These are phyloP conservation scores for Bryconaethiops microstoma DNA, from an alignment of 2,797 vertebrate genomes.

Conservation along the genomic window DNA sequence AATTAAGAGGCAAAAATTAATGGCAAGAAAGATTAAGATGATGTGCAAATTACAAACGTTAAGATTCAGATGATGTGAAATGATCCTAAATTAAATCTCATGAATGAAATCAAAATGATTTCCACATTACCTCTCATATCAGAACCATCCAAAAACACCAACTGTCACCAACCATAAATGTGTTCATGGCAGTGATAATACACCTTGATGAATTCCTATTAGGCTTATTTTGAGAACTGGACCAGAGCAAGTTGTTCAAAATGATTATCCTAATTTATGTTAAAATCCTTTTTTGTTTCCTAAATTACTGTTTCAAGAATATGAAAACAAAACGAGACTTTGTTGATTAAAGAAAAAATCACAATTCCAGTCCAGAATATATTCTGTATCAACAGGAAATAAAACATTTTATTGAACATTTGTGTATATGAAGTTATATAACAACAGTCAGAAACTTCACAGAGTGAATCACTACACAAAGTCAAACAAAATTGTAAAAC, in stretches of 20 bases:
- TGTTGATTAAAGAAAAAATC: slow-evolving; percentile 34
- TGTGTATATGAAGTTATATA: slow-evolving; percentile 98
- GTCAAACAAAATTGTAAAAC: slow-evolving; percentile 96
- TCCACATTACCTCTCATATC: background rate
- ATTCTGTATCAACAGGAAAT: slow-evolving; percentile 97
- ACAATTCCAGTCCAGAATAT: slow-evolving; percentile 52
- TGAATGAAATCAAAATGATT: background rate
- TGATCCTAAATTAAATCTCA: background rate
- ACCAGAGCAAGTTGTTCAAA: too few species aligned
- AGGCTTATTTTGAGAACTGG: background rate
- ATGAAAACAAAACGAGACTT: background rate
- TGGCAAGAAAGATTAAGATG: background rate
- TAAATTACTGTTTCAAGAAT: background rate
- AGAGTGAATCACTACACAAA: slow-evolving; percentile 99
- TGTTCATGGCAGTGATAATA: background rate
- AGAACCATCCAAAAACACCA: background rate
- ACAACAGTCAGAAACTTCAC: slow-evolving; percentile 99
- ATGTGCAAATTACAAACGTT: background rate
- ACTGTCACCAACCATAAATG: background rate
- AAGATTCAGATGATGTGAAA: background rate
- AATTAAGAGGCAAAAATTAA: background rate
- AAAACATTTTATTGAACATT: slow-evolving; percentile 99
- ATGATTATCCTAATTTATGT: too few species aligned
- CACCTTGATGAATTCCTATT: background rate
- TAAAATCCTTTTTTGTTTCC: background rate